phyloP scores from a whole-genome alignment of 2,888 invertebrate genomes.

The Eupeodes latifasciatus region DNA sequence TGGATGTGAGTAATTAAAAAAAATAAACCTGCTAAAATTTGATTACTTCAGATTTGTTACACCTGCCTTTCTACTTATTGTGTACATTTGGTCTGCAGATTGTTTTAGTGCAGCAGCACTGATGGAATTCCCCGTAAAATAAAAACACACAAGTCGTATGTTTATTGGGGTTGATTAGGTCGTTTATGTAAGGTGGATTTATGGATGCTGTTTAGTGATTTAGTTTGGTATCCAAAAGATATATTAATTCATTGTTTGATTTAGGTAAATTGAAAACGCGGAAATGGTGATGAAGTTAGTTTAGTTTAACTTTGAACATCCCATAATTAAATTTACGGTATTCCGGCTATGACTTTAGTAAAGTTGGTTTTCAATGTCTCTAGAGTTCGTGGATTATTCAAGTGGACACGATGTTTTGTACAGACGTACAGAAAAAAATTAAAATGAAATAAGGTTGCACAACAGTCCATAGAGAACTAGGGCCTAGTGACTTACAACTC shows the following conservation, averaged over 20 bases:
- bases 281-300: no score
- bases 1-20: conserved; percentile 24
- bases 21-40: conserved; percentile 32
- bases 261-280: no score
- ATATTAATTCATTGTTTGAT: background rate
- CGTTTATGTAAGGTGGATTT: background rate
- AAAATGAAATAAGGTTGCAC: no score
- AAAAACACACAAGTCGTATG: background rate
- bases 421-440: no score
- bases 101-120: conserved; percentile 16
- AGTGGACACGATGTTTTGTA: no score
- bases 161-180: background rate
- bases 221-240: background rate
- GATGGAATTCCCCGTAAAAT: conserved; percentile 6
- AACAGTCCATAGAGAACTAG: no score
- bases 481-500: no score
- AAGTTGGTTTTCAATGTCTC: no score
- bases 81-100: background rate
- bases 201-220: background rate
- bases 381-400: no score
- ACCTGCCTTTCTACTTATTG: conserved; percentile 2
- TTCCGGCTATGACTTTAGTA: no score
- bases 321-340: no score
- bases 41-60: background rate
- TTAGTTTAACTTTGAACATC: no score